These are phyloP conservation scores for Brachionus rubens DNA, from an alignment of 1,140 invertebrate genomes.

Conservation along the genomic window DNA sequence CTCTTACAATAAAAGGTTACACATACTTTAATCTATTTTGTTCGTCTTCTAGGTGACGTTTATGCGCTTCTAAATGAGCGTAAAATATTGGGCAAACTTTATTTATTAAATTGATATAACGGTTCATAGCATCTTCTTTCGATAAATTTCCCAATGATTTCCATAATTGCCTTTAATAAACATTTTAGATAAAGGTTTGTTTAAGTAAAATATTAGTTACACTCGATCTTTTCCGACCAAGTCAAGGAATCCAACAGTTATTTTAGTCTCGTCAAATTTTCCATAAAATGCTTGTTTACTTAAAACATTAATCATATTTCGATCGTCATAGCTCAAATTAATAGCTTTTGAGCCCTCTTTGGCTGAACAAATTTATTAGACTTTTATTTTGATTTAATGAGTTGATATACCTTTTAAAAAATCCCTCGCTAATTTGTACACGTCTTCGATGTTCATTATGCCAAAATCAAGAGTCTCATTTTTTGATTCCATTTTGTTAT, in stretches of 20 bases:
- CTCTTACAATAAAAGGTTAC: background rate
- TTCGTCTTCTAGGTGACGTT: slow-evolving; percentile 75
- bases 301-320: slow-evolving; percentile 81
- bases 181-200: slow-evolving; percentile 27
- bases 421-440: slow-evolving; percentile 8
- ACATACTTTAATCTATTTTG: slow-evolving; percentile 52
- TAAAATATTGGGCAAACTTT: slow-evolving; percentile 81
- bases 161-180: slow-evolving; percentile 74
- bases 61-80: slow-evolving; percentile 84
- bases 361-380: slow-evolving; percentile 66
- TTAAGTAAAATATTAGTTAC: slow-evolving; percentile 54
- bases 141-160: slow-evolving; percentile 79
- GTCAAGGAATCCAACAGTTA: slow-evolving; percentile 84
- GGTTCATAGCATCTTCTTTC: slow-evolving; percentile 79
- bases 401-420: slow-evolving; percentile 17
- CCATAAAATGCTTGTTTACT: slow-evolving; percentile 86
- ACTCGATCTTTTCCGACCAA: slow-evolving; percentile 87
- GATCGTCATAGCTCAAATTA: slow-evolving; percentile 87
- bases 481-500: slow-evolving; percentile 2
- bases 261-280: slow-evolving; percentile 71
- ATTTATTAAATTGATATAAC: slow-evolving; percentile 82
- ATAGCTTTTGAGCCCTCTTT: slow-evolving; percentile 87
- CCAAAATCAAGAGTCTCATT: slow-evolving; percentile 1
- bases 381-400: background rate
- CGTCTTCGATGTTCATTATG: slow-evolving; percentile 21